Conservation (phyloP, 2,888 invertebrate species). For the Calameuta pallipes region DNA sequence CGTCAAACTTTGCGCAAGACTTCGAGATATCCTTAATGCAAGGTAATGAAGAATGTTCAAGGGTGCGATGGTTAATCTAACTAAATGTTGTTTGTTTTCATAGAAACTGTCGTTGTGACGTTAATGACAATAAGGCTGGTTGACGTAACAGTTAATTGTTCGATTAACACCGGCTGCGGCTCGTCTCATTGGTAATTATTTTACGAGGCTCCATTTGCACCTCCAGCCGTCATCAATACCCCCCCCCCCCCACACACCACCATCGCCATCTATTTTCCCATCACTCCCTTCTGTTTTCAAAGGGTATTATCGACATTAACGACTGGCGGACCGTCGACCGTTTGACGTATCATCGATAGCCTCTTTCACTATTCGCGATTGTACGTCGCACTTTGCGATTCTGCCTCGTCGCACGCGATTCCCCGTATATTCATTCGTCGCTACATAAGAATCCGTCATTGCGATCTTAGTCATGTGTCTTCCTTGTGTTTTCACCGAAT, state of each 20-base stretch:
- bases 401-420: no score
- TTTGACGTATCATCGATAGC: background rate
- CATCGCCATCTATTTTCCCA: no score
- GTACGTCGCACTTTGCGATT: no score
- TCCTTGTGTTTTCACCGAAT: no score
- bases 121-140: conserved; percentile 28
- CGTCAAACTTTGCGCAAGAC: no score
- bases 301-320: conserved; percentile 28
- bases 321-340: conserved; percentile 21
- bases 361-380: background rate
- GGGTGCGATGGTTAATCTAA: no score
- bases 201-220: conserved; percentile 41
- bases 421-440: no score
- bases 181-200: conserved; percentile 50
- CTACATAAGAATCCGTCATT: no score
- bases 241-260: background rate
- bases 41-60: no score
- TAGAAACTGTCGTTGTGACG: background rate
- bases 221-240: conserved; percentile 31
- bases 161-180: conserved; percentile 42
- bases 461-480: no score
- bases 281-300: conserved; percentile 21
- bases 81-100: no score
- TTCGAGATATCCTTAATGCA: no score
- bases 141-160: conserved; percentile 51